Conservation (phyloP, 2,888 invertebrate genomes). For the Drosophila rubida region DNA sequence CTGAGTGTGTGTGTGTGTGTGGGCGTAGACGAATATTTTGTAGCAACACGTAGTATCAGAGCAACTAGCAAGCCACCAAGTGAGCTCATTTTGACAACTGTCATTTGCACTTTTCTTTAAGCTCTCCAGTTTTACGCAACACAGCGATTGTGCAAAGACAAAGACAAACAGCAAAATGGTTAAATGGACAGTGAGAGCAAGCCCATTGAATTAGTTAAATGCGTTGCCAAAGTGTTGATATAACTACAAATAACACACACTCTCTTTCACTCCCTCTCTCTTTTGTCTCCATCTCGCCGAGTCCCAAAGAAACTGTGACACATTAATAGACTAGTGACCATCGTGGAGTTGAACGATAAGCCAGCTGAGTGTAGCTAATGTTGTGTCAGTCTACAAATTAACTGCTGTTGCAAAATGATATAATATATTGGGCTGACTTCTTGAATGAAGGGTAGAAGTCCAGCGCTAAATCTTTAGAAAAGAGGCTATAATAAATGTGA, state of each 20-base stretch:
- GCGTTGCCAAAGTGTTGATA: slow-evolving; percentile 1
- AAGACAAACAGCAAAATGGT: neutral
- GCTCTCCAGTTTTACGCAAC: slow-evolving; percentile 6
- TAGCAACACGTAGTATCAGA: slow-evolving; percentile 32
- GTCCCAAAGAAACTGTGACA: neutral
- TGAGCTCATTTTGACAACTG: slow-evolving; percentile 45
- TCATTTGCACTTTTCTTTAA: slow-evolving; percentile 33
- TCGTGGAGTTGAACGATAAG: neutral
- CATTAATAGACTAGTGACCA: neutral
- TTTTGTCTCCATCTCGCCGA: no score
- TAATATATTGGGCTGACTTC: no score
- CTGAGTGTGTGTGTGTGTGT: neutral
- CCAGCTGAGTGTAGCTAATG: neutral
- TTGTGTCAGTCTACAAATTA: no score
- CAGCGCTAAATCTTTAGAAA: no score
- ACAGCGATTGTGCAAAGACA: neutral
- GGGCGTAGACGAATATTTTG: slow-evolving; percentile 23
- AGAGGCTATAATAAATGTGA: no score
- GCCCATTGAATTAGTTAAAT: slow-evolving; percentile 8
- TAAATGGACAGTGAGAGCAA: neutral
- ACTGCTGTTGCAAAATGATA: no score
- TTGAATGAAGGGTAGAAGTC: no score
- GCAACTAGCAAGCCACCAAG: no score
- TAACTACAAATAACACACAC: neutral
- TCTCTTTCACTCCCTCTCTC: neutral